Base-by-base conservation (phyloP, 2,113 vertebrate genomes). In the Solea senegalensis region DNA sequence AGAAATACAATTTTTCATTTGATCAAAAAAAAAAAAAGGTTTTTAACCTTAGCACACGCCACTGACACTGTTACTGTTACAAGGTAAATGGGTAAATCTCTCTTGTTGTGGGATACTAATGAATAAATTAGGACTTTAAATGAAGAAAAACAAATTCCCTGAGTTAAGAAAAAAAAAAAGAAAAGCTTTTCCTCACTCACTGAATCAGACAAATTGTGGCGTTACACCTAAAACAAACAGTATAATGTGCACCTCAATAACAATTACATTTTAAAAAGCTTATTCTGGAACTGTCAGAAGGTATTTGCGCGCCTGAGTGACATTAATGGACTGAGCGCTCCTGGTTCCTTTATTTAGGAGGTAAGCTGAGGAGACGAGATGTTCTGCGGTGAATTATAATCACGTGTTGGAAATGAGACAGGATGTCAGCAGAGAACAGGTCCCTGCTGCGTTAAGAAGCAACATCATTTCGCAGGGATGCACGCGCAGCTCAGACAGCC, bases 301-400 rank as follows among this genome's bases (percentile, higher is more conserved):
- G 69, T 72, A 79, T 82, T 78, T 74, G 53, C 58, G 67, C 28
- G 63, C 69, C 3, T 76, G 61, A 75, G 67, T 68, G 84, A 83
- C 78, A 48, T 62, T 83, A 88, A 86, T 81, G 81, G 84, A 85
- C 79, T 82, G 68, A 80, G 74, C 61, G 62, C 65, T 79, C 41
- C 21, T 7, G 51, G 51, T 45, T 50, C 60, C 53, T 88, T 83
- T 79, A 81, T 85, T 88, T 64, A 68, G 70, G 69, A 63, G 84
- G 83, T 83, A 71, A 77, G 72, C 65, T 34, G 64, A 69, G 74
- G 74, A 27, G 60, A 74, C 49, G 65, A 66, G 69, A 69, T n/a
- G 59, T 58, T 66, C 46, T 21, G 70, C 1, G 21, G 61, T 78
- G 68, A 74, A 86, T 84, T 76, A 45, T 69, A 74, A 78, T 89